Conservation (phyloP, 2,113 vertebrate genomes). For the Paratilapia polleni region DNA sequence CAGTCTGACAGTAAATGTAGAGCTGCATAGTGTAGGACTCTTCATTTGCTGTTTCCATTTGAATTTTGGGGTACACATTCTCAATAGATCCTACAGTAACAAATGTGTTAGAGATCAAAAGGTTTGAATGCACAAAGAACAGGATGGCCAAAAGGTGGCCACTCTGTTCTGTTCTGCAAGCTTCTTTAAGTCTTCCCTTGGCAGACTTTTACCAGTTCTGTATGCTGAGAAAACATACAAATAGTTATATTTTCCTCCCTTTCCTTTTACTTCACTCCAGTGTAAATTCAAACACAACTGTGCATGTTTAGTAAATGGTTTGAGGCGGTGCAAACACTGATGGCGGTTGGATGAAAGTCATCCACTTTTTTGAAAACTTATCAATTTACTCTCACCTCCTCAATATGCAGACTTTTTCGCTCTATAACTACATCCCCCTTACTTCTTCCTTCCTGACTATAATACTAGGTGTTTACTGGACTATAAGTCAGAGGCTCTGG, state of each 20-base stretch:
- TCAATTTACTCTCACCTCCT: background rate
- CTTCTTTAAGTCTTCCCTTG: background rate
- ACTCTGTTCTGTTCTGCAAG: background rate
- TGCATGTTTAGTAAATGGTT: no score
- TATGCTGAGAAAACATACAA: no score
- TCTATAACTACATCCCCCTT: background rate
- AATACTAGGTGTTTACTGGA: background rate
- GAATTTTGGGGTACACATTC: background rate
- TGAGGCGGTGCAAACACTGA: no score
- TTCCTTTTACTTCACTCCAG: no score
- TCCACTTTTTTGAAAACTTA: background rate
- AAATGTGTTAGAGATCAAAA: background rate
- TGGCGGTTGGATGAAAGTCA: no score
- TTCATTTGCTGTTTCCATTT: background rate
- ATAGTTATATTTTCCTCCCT: no score
- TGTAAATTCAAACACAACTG: no score
- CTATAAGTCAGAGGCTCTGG: background rate
- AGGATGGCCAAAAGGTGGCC: background rate
- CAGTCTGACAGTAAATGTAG: background rate
- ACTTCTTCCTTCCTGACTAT: background rate
- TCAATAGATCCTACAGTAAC: background rate
- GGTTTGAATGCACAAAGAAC: background rate
- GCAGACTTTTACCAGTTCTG: no score
- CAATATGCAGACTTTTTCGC: background rate
- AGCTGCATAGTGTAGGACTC: background rate